A percentile compares a stretch with the other conserved stretches of the same genome.
phyloP scores from a whole-genome alignment of 2,113 vertebrate species.

The Nesoenas mayeri region DNA sequence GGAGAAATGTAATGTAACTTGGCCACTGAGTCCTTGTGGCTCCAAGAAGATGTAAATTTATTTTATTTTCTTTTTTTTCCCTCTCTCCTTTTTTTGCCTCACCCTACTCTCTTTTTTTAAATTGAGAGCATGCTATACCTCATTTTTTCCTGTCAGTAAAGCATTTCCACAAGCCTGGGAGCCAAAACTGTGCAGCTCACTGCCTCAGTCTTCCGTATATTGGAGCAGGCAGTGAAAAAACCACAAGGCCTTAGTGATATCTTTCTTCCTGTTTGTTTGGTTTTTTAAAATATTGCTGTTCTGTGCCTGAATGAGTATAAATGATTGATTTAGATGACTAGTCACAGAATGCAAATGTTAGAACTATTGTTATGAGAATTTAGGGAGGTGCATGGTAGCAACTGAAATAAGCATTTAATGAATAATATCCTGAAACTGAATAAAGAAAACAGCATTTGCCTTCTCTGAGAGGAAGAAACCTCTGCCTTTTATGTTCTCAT shows the following conservation, averaged over 20 bases:
- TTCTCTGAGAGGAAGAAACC: neutral
- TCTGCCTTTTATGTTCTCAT: neutral
- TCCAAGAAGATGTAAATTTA: neutral
- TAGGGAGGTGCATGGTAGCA: neutral
- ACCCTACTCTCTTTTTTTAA: accelerated
- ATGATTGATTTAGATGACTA: neutral
- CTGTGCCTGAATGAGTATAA: neutral
- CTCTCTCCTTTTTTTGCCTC: no score
- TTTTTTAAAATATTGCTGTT: neutral
- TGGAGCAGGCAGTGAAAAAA: neutral
- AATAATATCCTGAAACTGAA: neutral
- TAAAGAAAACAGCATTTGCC: neutral
- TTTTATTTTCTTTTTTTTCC: neutral
- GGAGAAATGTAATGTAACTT: neutral
- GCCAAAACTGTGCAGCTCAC: neutral
- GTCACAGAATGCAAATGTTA: neutral
- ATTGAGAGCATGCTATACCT: neutral
- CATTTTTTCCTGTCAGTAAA: neutral
- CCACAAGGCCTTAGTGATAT: neutral
- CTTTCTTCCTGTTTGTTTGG: neutral
- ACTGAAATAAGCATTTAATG: neutral
- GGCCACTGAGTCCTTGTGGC: neutral
- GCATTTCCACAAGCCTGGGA: neutral
- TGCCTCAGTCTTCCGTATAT: neutral
- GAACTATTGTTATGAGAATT: neutral